Base-by-base conservation (phyloP, 1,140 invertebrate species). In the Coelopa frigida region DNA sequence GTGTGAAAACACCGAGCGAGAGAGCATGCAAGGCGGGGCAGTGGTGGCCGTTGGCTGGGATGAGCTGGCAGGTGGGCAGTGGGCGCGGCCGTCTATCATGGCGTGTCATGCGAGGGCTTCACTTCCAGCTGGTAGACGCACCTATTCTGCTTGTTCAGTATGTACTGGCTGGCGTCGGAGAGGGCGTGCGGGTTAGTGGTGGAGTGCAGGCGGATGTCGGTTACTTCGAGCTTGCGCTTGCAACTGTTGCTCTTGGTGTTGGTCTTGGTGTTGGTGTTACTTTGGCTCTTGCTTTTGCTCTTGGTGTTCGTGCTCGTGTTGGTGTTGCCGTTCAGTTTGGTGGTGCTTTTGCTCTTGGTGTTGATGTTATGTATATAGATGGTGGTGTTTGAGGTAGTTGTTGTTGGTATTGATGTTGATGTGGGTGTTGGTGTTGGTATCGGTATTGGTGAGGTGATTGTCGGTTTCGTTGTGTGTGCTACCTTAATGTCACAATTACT, bases 141-240 rank as follows among this genome's bases (percentile, higher is more conserved):
- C 50, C 50, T 49, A 55, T 38, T 43, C 36, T 47, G 21, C 29
- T 57, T 53, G 47, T 54, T 63, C 36, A 60, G 50, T 55, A 63
- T 61, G 22, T 53, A 65, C 46, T 64, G 60, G 58, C 70, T 78
- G 56, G 75, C 75, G 43, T 72, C 70, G 49, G 70, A 76, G 40
- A 80, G 76, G 27, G 70, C 75, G 52, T 75, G 68, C 14, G 71
- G 71, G 70, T 87, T 87, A 26, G 84, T 87, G 15, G 84, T 87
- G 3, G 79, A 85, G 21, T 83, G 71, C 48, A 87, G 70, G 56
- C 76, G 77, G 18, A 75, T 75, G 40, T 79, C 80, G 46, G 78
- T 76, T 53, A 87, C 85, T 57, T 79, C 75, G 38, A 78, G 59
- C 53, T 76, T 77, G 27, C 58, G 57, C 32, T 39, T 33, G 17